Conservation (phyloP, 2,888 invertebrate genomes). For the Bombylius discolor region DNA sequence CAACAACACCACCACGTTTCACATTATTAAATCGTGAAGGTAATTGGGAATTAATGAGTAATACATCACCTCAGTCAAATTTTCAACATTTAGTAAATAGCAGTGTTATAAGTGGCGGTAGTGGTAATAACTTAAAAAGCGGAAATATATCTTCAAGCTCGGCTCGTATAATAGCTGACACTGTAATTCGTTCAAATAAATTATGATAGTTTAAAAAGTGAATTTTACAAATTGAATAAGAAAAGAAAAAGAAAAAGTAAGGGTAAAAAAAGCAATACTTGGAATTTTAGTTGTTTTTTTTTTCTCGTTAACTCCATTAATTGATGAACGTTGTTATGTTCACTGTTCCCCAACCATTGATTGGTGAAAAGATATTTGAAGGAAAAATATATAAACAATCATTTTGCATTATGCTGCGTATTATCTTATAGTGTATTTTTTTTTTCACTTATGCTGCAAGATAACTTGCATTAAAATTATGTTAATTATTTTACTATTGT, state of each 20-base stretch:
- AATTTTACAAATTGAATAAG: not conserved
- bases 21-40: conserved; percentile 21
- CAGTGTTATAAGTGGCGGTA: not conserved
- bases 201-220: not conserved
- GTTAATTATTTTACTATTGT: no score
- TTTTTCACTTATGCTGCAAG: no score
- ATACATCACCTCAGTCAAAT: not conserved
- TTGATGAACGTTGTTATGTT: no score
- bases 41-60: conserved; percentile 20
- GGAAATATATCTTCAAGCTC: not conserved
- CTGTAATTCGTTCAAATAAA: not conserved
- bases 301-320: no score
- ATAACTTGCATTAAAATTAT: no score
- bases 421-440: no score
- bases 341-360: no score
- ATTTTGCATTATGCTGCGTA: no score
- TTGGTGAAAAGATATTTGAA: no score
- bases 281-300: no score
- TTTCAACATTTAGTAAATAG: not conserved
- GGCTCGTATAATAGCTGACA: not conserved
- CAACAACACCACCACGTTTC: conserved; percentile 17
- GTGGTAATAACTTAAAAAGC: not conserved
- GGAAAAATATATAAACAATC: no score
- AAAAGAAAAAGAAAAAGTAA: not conserved
- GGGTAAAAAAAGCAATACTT: no score